These are phyloP conservation scores for Clarias laeviceps DNA, from an alignment of 2,797 vertebrate genomes.

Conservation along the genomic window DNA sequence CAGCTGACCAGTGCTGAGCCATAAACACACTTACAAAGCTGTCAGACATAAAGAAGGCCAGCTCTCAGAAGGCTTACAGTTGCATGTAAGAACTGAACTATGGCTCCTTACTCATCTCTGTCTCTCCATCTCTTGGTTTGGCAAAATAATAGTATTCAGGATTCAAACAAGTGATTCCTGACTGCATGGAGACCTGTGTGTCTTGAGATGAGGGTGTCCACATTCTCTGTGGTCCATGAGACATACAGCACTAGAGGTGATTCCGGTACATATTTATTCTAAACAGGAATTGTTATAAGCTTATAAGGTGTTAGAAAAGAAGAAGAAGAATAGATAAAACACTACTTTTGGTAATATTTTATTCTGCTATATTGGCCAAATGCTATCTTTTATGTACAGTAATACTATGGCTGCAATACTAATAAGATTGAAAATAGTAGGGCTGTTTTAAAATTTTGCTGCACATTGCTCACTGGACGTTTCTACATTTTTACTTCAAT, in stretches of 20 bases:
- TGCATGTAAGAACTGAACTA: constrained; percentile 33
- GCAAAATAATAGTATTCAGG: background rate
- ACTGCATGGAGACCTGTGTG: background rate
- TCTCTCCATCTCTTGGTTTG: background rate
- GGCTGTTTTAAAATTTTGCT: background rate
- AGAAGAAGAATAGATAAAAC: background rate
- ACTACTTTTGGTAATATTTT: background rate
- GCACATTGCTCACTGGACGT: background rate
- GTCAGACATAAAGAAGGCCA: constrained; percentile 59
- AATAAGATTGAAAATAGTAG: background rate
- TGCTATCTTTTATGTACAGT: no score
- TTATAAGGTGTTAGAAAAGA: background rate
- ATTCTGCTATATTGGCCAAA: no score
- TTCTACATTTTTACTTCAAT: background rate
- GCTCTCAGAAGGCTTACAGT: constrained; percentile 49
- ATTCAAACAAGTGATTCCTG: background rate
- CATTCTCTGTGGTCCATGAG: background rate
- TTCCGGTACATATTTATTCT: background rate
- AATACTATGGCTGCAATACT: background rate
- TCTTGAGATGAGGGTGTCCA: background rate
- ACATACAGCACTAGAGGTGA: background rate
- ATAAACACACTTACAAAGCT: constrained; percentile 44
- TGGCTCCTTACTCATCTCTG: background rate
- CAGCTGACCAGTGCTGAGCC: constrained; percentile 46
- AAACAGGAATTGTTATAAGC: background rate